A percentile compares a stretch with the other conserved stretches of the same genome.
These are phyloP conservation scores for Laticauda colubrina DNA, from an alignment of 2,113 vertebrate species.

Conservation along the genomic window DNA sequence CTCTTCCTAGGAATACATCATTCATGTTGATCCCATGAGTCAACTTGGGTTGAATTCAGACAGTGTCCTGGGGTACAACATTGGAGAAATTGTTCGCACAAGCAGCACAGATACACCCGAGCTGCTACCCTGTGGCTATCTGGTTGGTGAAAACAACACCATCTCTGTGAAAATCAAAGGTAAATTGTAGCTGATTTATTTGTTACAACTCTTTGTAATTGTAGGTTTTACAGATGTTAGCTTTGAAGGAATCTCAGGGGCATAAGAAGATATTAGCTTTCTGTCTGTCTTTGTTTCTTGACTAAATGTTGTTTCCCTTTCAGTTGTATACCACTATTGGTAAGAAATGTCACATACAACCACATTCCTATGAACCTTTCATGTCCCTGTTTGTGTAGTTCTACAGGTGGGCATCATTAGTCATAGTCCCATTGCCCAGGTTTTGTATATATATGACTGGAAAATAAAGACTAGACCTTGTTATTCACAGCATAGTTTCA, in stretches of 20 bases:
- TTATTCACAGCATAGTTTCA: not conserved
- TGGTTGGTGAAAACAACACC: conserved; percentile 93
- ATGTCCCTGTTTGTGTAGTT: not conserved
- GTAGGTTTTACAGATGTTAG: not conserved
- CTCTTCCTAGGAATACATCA: conserved; percentile 85
- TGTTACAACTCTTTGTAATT: not conserved
- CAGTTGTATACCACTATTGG: not conserved
- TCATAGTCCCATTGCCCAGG: not conserved
- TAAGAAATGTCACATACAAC: not conserved
- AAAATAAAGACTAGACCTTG: not conserved
- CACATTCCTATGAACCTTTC: not conserved
- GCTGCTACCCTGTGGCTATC: conserved; percentile 93
- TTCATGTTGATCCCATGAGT: conserved; percentile 88
- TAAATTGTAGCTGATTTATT: conserved; percentile 44
- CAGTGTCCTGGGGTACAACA: conserved; percentile 92
- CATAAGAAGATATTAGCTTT: not conserved
- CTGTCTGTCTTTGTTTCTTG: not conserved
- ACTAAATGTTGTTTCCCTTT: not conserved
- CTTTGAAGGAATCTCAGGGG: not conserved
- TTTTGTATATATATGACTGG: not conserved
- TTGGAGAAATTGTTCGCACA: conserved; percentile 86
- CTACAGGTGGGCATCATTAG: not conserved
- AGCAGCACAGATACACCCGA: conserved; percentile 79
- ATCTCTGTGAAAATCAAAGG: conserved; percentile 92
- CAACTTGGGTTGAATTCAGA: conserved; percentile 92